Percentiles rank a stretch among this genome's conserved stretches.
Conservation (phyloP, 2,888 invertebrate genomes). For the Oxyscelio sp. region DNA sequence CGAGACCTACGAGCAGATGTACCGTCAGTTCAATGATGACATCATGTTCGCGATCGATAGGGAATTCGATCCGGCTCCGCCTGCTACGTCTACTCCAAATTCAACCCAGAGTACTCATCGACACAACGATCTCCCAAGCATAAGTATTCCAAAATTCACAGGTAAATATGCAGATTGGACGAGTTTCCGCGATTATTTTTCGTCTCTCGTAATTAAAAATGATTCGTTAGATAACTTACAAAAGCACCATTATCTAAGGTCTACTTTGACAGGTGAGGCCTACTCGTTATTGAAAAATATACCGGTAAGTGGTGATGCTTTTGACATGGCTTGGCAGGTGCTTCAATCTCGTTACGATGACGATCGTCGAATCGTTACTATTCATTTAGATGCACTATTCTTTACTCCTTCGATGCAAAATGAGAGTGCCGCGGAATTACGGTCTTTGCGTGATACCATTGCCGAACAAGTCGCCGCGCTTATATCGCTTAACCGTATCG, state of each 20-base stretch:
- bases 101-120: no score
- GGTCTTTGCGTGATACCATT: not conserved
- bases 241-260: conserved; percentile 7
- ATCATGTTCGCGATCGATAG: no score
- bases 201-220: conserved; percentile 2
- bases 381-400: not conserved
- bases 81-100: no score
- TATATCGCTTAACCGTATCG: not conserved
- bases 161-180: conserved; percentile 18
- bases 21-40: no score
- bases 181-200: conserved; percentile 11
- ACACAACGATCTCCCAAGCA: no score
- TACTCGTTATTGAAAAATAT: not conserved
- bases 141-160: no score
- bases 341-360: not conserved
- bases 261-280: conserved; percentile 2
- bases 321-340: not conserved
- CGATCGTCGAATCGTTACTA: not conserved
- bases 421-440: not conserved
- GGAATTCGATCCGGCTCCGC: no score
- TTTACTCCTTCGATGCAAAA: not conserved
- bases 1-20: no score
- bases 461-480: not conserved
- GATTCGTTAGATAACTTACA: not conserved
- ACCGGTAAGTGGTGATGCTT: not conserved